Evolutionary conservation across 2,113 vertebrate species (phyloP).

Genomic region (Pycnonotus jocosus): DNA sequence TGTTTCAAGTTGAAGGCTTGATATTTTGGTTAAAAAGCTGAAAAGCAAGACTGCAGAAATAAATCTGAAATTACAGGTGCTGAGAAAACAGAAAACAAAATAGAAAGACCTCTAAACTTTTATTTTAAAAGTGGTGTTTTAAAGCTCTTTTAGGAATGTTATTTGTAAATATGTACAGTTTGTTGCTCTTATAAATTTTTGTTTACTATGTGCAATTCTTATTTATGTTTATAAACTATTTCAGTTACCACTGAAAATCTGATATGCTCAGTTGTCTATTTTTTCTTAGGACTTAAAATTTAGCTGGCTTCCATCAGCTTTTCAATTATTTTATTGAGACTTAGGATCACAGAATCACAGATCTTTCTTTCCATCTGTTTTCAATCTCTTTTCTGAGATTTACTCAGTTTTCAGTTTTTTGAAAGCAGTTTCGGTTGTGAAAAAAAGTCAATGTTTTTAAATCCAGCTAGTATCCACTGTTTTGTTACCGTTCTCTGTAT

Average conservation of each 20-base stretch:
- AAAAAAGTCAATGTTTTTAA: not conserved
- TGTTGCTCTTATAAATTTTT: not conserved
- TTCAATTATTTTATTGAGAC: not conserved
- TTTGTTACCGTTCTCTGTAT: not conserved
- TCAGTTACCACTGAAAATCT: not conserved
- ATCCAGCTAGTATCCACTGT: not conserved
- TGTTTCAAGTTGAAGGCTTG: not conserved
- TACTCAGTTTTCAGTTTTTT: not conserved
- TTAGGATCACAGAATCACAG: not conserved
- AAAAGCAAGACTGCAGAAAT: not conserved
- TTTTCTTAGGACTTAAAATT: not conserved
- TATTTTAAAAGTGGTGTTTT: not conserved
- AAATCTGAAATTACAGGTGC: not conserved
- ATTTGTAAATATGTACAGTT: not conserved
- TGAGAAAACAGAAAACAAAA: not conserved
- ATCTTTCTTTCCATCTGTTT: not conserved
- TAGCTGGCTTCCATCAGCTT: not conserved
- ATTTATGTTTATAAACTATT: not conserved
- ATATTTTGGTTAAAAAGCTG: not conserved
- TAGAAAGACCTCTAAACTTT: not conserved
- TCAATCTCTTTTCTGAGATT: not conserved
- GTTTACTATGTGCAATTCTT: not conserved
- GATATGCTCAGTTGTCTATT: not conserved
- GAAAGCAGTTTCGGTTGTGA: not conserved
- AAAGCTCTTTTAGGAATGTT: not conserved